Conservation (phyloP, 2,888 invertebrate species). For the Zaprionus lineosus region DNA sequence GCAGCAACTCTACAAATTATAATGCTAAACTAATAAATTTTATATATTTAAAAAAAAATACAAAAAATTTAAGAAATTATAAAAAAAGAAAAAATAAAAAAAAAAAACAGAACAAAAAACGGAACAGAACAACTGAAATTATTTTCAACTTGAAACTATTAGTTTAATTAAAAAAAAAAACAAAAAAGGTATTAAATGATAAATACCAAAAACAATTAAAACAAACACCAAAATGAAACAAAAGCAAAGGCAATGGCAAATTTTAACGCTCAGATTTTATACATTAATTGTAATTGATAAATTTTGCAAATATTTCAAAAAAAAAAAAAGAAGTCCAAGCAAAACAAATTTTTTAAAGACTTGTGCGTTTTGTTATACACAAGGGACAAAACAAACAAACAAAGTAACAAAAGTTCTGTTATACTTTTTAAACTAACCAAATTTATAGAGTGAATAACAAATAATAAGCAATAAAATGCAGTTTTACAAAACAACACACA, state of each 20-base stretch:
- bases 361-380: slow-evolving; percentile 67
- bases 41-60: no score
- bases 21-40: slow-evolving; percentile 54
- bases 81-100: slow-evolving; percentile 27
- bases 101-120: slow-evolving; percentile 17
- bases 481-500: slow-evolving; percentile 46
- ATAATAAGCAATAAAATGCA: slow-evolving; percentile 42
- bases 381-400: slow-evolving; percentile 30
- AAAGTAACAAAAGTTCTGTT: slow-evolving; percentile 30
- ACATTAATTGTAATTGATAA: slow-evolving; percentile 33
- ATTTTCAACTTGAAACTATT: slow-evolving; percentile 68
- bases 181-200: background rate
- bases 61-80: slow-evolving; percentile 34
- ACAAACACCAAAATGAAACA: background rate
- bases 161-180: slow-evolving; percentile 33
- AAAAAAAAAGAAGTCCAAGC: slow-evolving; percentile 40
- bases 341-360: slow-evolving; percentile 53
- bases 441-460: slow-evolving; percentile 28
- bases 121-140: slow-evolving; percentile 42
- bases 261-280: slow-evolving; percentile 62
- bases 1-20: slow-evolving; percentile 53
- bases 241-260: slow-evolving; percentile 9
- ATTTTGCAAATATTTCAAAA: slow-evolving; percentile 25
- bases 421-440: slow-evolving; percentile 49
- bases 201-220: no score